Percentiles rank a stretch among this genome's conserved stretches.
phyloP scores from a whole-genome alignment of 2,888 invertebrate genomes.

The Mechanitis messenoides region DNA sequence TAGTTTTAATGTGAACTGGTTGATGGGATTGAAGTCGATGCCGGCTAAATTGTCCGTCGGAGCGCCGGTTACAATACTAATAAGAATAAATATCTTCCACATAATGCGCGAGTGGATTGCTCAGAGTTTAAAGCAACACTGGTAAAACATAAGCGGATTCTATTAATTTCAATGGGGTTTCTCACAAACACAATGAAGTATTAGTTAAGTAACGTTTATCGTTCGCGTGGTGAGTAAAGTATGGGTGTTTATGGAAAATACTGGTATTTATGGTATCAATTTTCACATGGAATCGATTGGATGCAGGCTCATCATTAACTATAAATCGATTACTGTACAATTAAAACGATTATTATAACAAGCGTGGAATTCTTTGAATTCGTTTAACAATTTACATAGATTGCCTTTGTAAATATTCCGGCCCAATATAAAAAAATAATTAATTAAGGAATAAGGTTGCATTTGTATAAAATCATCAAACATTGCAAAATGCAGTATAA shows the following conservation, averaged over 20 bases:
- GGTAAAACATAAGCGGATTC: slow-evolving; percentile 39
- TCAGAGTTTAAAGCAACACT: slow-evolving; percentile 44
- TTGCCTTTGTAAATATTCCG: too few relatives aligned
- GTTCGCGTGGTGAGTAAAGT: slow-evolving; percentile 28
- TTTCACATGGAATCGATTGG: slow-evolving; percentile 31
- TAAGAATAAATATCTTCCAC: slow-evolving; percentile 47
- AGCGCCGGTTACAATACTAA: slow-evolving; percentile 46
- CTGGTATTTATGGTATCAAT: slow-evolving; percentile 32
- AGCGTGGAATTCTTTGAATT: too few relatives aligned
- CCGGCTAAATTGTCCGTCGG: slow-evolving; percentile 38
- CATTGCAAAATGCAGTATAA: too few relatives aligned
- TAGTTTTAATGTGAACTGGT: slow-evolving; percentile 56
- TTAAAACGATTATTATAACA: background rate
- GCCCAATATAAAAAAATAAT: too few relatives aligned
- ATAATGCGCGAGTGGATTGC: slow-evolving; percentile 42
- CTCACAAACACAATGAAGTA: slow-evolving; percentile 53
- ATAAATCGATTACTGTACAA: slow-evolving; percentile 13
- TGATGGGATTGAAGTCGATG: slow-evolving; percentile 49
- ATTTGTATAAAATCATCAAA: too few relatives aligned
- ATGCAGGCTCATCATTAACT: slow-evolving; percentile 19
- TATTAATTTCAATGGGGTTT: slow-evolving; percentile 48
- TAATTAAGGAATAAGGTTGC: too few relatives aligned
- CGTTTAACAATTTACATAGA: too few relatives aligned
- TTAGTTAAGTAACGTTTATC: slow-evolving; percentile 49
- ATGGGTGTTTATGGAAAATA: slow-evolving; percentile 26